Base-by-base conservation (phyloP, 2,888 invertebrate genomes). In the Sarcophaga variegata region DNA sequence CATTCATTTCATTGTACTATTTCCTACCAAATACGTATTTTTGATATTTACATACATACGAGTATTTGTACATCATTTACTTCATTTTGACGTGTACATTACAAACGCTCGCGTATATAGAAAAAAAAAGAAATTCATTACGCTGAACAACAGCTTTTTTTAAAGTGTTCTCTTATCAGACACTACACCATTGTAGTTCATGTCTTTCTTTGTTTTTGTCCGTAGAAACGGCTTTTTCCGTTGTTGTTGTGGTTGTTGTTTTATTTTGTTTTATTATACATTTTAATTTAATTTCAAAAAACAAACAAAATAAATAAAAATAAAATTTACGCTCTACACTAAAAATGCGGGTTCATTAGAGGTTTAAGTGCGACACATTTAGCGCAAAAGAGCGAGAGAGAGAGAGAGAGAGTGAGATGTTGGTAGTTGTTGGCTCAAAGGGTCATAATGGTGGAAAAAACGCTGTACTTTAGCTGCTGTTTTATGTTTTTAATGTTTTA, bases 301-400 rank as follows among this genome's bases (percentile, higher is more conserved):
- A 47, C 45, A 14, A 25, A 47, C 20, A 62, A 67, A 37, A 22
- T 22, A 22, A 22, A 22, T 22, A 37, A 37, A 37, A 6, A 37
- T 1, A 37, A 37, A 37, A 37, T 10, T 8, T 37, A 10, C 3
- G 6, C 0, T 37, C 37, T 2, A 47, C 59, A 72, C 22, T 10
- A 47, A 37, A 59, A 66, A 59, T 75, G 76, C 76, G 66, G 82
- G 82, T 83, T 83, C 82, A 83, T 72, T 77, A 59, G 71, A 71
- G 45, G 45, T 72, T 83, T 77, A 83, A 83, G 82, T 66, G 60
- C 71, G 60, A 69, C 37, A 69, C 45, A 67, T 67, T 64, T 25
- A 67, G 11, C 14, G 60, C 37, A 37, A 37, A 37, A 37, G 37
- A 37, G 37, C 37, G 37, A 67, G 60, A 20, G n/a, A 66, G n/a